Evolutionary conservation across 2,113 vertebrate genomes (phyloP), one percentile per base, ranked within the genome.

Genomic region (Gasterosteus aculeatus): DNA sequence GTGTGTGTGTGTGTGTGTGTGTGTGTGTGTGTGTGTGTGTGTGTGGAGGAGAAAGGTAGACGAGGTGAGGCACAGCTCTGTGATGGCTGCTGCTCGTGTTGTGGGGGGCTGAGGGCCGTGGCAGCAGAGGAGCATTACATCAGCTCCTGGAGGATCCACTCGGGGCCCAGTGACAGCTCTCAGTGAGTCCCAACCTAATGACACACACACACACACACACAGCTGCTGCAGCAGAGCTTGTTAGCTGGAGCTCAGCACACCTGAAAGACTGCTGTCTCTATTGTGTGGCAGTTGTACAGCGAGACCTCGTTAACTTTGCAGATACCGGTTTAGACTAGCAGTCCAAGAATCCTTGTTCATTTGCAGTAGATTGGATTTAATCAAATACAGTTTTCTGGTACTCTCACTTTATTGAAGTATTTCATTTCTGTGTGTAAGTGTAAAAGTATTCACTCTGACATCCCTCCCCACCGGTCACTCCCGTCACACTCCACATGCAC

Each of bases 201-300:
- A 67, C 56, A 72, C 80, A 63, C 71, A 68, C 66, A 65, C 68
- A 66, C 56, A 26, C 67, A 59, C 54, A 14, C 22, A 62, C 72
- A 76, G 31, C 53, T 59, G 57, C 76, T 67, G 74, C 54, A 26
- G 63, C 67, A 42, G 53, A 57, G 74, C 77, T 86, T 71, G 72
- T 76, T 80, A 82, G 54, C 22, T 16, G 54, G 69, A 75, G 39
- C 58, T 79, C 60, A 67, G 49, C 44, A 10, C 56, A 77, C 58
- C 77, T 71, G 62, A 75, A 69, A 75, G 75, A 71, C 41, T 66
- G 54, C 63, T 75, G 70, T 66, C 68, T 60, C 70, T 61, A 72
- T 61, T 46, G 56, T 66, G 57, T 58, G 65, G 57, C 54, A 73
- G 49, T 70, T 59, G 63, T 12, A 78, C 19, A 75, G 41, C 18